Evolutionary conservation across 2,888 invertebrate species (phyloP), one percentile per base, ranked within the genome.

Genomic region (Lapara coniferarum): DNA sequence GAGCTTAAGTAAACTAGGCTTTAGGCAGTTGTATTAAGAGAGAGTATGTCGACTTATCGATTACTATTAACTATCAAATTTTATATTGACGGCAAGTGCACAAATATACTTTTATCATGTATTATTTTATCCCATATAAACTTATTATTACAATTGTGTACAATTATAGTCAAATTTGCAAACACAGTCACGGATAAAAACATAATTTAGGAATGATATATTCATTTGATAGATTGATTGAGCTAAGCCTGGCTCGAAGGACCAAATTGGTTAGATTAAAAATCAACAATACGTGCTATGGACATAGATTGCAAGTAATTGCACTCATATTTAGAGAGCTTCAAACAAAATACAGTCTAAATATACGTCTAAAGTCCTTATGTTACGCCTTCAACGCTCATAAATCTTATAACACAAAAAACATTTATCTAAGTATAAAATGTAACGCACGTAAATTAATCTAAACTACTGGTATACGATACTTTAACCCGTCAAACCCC

Each of bases 341-440:
- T 46, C 0, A 12, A 12, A 14, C 44, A 46, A 2, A n/a, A 59
- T 46, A n/a, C 10, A 16, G 2, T n/a, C 6, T 16, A 3, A 16
- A 55, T 16, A 63, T 63, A 49, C 49, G 49, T 49, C 19, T 13
- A 63, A 46, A 19, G 12, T 12, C 19, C 63, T 49, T 13, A 46
- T 49, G 19, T 49, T 63, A 63, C 49, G 46, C 49, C 49, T 63
- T 63, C 12, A 19, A 49, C 12, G 63, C 49, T 63, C 49, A 63
- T 19, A 46, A 63, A 49, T 6, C 16, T 59, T 44, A 46, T n/a
- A 46, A 46, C 63, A 63, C 63, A 49, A 63, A 49, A 16, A 59
- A 59, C 16, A 63, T 19, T 55, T 59, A 63, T 12, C 49, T 63
- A 63, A 63, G 49, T 63, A 63, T 55, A 44, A 3, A 12, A 4